Percentiles rank a stretch among this genome's conserved stretches.
These are phyloP conservation scores for Eurois occulta DNA, from an alignment of 2,888 invertebrate species.

Conservation along the genomic window DNA sequence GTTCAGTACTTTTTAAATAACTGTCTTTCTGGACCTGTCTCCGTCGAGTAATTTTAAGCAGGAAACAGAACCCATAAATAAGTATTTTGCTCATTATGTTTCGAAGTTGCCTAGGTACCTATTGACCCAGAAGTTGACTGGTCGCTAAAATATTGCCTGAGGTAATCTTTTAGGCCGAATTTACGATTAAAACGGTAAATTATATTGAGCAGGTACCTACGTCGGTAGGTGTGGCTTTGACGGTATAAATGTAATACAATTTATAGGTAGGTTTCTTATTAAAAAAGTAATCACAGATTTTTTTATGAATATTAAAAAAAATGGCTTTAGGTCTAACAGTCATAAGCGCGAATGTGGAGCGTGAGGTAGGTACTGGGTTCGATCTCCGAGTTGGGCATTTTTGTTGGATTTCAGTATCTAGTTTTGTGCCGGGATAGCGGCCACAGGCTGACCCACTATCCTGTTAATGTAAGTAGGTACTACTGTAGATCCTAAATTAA, in stretches of 20 bases:
- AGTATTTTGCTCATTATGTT: conserved; percentile 46
- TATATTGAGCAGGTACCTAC: conserved; percentile 8
- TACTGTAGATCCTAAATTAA: background rate
- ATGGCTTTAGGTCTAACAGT: background rate
- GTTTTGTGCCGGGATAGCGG: background rate
- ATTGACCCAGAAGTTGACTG: conserved; percentile 65
- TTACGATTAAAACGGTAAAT: conserved; percentile 46
- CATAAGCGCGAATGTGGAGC: background rate
- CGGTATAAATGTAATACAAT: background rate
- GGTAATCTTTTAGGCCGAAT: conserved; percentile 41
- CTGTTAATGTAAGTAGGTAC: background rate
- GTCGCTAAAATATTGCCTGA: conserved; percentile 55
- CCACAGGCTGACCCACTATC: background rate
- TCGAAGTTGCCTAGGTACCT: conserved; percentile 53
- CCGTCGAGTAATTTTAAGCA: background rate
- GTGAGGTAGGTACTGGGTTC: background rate
- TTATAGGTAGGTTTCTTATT: background rate
- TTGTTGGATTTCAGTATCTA: background rate
- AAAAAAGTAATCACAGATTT: background rate
- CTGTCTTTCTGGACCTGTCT: background rate
- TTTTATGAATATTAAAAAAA: background rate
- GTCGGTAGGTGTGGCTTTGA: conserved; percentile 20
- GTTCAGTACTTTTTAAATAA: background rate
- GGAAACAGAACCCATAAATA: conserved; percentile 30
- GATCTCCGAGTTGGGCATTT: background rate